Evolutionary conservation across 35 echinoderm and acorn worm genomes (phyloP), one percentile per base, ranked within the genome.

Genomic region (Acanthaster planci): DNA sequence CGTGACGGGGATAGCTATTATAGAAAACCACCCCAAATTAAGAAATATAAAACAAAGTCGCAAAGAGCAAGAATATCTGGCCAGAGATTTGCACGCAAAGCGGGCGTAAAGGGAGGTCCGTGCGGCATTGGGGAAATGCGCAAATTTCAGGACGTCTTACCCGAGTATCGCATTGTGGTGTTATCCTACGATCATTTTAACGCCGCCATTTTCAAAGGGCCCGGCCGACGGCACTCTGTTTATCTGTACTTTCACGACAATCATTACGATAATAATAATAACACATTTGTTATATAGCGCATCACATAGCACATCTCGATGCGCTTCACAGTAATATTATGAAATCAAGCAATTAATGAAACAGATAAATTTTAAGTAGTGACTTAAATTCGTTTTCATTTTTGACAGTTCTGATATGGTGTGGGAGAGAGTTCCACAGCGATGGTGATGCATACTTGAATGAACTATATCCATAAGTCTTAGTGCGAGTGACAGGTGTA

Each of bases 171-270:
- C 15, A 64, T 87, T 5, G 84, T 92, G 77, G 68, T 92, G 18
- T 86, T 83, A 32, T 87, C 85, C 1, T 40, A 38, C 40, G 64
- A 86, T 18, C 85, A 68, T 38, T 68, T 87, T 31, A 52, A 92
- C 57, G 79, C 52, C 0, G 32, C 81, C 53, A 92, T 87, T 57
- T 92, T 82, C 82, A 76, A 85, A 51, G 90, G 90, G 18, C 56
- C 84, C 19, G 76, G 60, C 22, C 77, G 59, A 57, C 10, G 79
- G 38, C 78, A 92, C 19, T 51, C 40, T 1, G 76, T 86, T 16
- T 92, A 92, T 60, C 35, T 92, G 1, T 87, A 82, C 30, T 76
- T 47, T 60, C 78, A 92, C 77, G 35, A 92, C 78, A 83, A 78
- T 76, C 90, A 92, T 51, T 87, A 77, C 76, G 84, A n/a, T n/a